Percentiles rank a stretch among this genome's conserved stretches.
Conservation (phyloP, 2,888 invertebrate species). For the Trachelus tabidus region DNA sequence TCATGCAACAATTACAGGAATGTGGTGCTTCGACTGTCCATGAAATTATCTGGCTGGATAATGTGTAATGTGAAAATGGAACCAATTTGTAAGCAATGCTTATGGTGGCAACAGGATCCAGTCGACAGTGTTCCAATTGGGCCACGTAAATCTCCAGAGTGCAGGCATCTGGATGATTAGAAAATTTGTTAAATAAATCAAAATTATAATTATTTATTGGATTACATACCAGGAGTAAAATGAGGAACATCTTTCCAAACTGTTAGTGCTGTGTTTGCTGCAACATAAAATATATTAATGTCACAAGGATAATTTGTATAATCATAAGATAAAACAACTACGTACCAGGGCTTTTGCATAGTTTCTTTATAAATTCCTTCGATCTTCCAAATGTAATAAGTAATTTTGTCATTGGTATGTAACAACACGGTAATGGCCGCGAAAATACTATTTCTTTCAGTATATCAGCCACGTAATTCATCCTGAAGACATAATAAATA, state of each 20-base stretch:
- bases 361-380: slow-evolving; percentile 37
- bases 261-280: slow-evolving; percentile 36
- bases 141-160: slow-evolving; percentile 51
- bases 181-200: not conserved
- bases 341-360: slow-evolving; percentile 50
- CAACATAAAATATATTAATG: slow-evolving; percentile 20
- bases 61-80: slow-evolving; percentile 41
- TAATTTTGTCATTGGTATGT: slow-evolving; percentile 44
- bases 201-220: not conserved
- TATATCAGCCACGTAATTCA: slow-evolving; percentile 49
- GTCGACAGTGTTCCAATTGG: slow-evolving; percentile 51
- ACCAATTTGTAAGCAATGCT: slow-evolving; percentile 47
- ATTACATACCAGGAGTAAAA: slow-evolving; percentile 47
- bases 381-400: slow-evolving; percentile 47
- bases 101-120: slow-evolving; percentile 49
- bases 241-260: slow-evolving; percentile 48
- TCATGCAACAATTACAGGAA: slow-evolving; percentile 51
- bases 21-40: slow-evolving; percentile 42
- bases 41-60: slow-evolving; percentile 45
- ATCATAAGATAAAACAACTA: slow-evolving; percentile 17
- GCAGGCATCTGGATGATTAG: slow-evolving; percentile 51
- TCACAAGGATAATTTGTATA: slow-evolving; percentile 7
- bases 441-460: slow-evolving; percentile 57
- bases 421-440: slow-evolving; percentile 54
- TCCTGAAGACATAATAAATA: slow-evolving; percentile 35